Base-by-base conservation (phyloP, 2,888 invertebrate genomes). In the Nemurella pictetii region DNA sequence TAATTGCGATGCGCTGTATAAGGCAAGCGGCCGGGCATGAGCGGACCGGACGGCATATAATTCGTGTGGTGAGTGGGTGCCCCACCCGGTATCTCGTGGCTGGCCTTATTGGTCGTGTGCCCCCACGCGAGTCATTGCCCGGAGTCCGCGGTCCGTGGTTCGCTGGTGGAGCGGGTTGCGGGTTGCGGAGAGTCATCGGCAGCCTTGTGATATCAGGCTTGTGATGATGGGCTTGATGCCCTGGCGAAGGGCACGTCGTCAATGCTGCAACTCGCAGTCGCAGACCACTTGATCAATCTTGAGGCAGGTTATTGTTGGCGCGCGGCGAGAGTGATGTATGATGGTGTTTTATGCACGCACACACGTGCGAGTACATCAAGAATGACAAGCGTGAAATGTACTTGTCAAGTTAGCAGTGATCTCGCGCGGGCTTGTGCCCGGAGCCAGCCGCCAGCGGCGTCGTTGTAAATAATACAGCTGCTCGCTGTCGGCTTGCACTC, bases 301-400 rank as follows among this genome's bases (percentile, higher is more conserved):
- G 75, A 75, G 75, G 75, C 75, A 75, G 75, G 75, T 75, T 28
- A 28, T 28, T 26, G 75, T 75, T 75, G 75, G 75, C 75, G 26
- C 9, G 75, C 26, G 15, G 25, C 28, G 27, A 20, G 75, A 75
- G 27, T 75, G 75, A 75, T 75, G 75, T 26, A 75, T 25, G 75
- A 28, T 28, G 9, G 75, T 75, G 75, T 75, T 75, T 75, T 28
- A 75, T 28, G 20, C 9, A 55, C 55, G 20, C 55, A 55, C 32
- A 32, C 55, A 20, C 55, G 27, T 28, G 26, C 75, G 75, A 55
- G 55, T 55, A 55, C 55, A 12, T 55, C 55, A 55, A 55, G 75
- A 25, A 75, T 75, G 75, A 26, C 75, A 75, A 28, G 27, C 75
- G 75, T 75, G 75, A 75, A 75, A 75, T 75, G 75, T 28, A 75